These are phyloP conservation scores for Idaea aversata DNA, from an alignment of 2,888 invertebrate genomes.

Conservation along the genomic window DNA sequence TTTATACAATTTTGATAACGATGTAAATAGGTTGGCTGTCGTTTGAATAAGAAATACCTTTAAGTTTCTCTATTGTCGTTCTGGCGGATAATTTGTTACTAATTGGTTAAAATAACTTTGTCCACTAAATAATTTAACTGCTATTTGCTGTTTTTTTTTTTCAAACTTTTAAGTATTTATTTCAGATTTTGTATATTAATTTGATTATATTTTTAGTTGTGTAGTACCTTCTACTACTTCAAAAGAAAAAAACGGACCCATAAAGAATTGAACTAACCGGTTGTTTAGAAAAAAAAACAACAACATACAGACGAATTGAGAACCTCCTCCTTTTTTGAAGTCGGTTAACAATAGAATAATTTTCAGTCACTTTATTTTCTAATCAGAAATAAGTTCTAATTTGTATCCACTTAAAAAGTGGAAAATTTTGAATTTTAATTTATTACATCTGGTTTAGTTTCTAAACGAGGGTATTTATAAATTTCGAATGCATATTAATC, in stretches of 20 bases:
- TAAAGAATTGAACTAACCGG: too few relatives aligned
- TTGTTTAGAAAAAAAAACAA: too few relatives aligned
- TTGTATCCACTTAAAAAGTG: not conserved
- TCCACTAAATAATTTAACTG: too few relatives aligned
- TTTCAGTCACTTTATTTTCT: not conserved
- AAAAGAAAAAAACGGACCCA: too few relatives aligned
- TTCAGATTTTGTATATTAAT: too few relatives aligned
- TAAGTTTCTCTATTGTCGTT: conserved; percentile 5
- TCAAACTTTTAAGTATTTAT: too few relatives aligned
- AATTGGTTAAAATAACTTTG: not conserved
- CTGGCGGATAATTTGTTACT: not conserved
- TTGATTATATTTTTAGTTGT: too few relatives aligned
- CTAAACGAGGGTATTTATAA: not conserved
- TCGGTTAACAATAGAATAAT: too few relatives aligned
- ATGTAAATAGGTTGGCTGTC: conserved; percentile 25
- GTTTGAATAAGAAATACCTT: conserved; percentile 19
- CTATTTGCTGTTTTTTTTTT: too few relatives aligned
- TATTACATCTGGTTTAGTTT: not conserved
- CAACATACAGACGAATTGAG: too few relatives aligned
- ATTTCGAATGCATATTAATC: not conserved
- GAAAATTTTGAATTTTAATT: conserved; percentile 1
- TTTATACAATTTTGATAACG: conserved; percentile 26
- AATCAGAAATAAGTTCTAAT: not conserved
- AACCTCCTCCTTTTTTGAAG: too few relatives aligned
- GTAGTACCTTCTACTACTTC: too few relatives aligned